Base-by-base conservation (phyloP, 2,113 vertebrate species). In the Aptenodytes forsteri region DNA sequence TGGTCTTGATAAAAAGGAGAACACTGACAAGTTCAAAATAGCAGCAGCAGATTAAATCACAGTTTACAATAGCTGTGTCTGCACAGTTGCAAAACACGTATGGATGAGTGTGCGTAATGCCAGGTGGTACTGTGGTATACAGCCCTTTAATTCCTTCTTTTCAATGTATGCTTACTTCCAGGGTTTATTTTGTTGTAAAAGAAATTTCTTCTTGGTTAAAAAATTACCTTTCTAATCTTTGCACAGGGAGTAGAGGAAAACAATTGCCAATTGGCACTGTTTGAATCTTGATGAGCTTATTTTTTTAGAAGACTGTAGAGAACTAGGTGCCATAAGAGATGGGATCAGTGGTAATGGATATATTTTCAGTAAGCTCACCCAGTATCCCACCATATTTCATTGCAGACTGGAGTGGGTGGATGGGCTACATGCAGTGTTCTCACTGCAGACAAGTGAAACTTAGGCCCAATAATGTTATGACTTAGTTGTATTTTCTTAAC, bases 91-190 rank as follows among this genome's bases (percentile, higher is more conserved):
- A 50, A 77, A 77, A 59, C 6, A 30, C 0, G 3, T 4, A 27
- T 36, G 65, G 64, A 42, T 0, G 3, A 54, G 18, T 5, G 4
- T 54, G 20, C 8, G 0, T 71, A 42, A 50, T 18, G 26, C 64
- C 50, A 34, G 27, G 21, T 36, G 71, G 62, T 76, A 42, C 66
- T 67, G 59, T 42, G 38, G 11, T 47, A 66, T 54, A 15, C 16
- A 71, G 34, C 17, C 12, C 42, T 44, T 58, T 70, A 59, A 52
- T 52, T 65, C 40, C 23, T 83, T 22, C 65, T 78, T 54, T 72
- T 38, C 16, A 32, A 16, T 56, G 38, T 21, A 5, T 66, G 22
- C 52, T 54, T 61, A 70, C 10, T 54, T 71, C 19, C 26, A 67
- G 11, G 9, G 7, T 65, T 82, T 54, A 34, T 55, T 38, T 44